Conservation (phyloP, 2,797 vertebrate species). For the Echeneis naucrates region DNA sequence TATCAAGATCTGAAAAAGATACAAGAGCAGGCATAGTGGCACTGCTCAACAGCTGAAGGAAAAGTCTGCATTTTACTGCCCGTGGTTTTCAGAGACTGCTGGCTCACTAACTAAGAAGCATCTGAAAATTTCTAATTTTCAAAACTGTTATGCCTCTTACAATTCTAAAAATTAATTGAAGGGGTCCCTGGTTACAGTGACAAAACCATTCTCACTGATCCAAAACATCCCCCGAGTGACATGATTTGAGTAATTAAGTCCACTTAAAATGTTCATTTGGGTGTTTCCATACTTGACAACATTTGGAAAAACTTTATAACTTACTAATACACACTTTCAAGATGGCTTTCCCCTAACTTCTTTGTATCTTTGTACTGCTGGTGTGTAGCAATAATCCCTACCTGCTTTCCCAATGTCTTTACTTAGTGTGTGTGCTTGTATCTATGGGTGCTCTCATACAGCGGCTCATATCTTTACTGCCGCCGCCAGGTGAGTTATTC, state of each 20-base stretch:
- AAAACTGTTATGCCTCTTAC: neutral
- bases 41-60: slow-evolving; percentile 14
- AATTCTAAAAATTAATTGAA: too few relatives aligned
- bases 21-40: neutral
- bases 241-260: neutral
- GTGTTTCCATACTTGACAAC: neutral
- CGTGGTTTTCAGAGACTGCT: neutral
- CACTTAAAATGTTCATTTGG: neutral
- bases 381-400: neutral
- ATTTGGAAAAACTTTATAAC: neutral
- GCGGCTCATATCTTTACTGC: too few relatives aligned
- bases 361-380: neutral
- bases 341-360: neutral
- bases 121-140: neutral
- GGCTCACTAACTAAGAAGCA: neutral
- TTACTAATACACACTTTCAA: neutral
- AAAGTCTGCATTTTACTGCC: slow-evolving; percentile 4
- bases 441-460: too few relatives aligned
- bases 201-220: too few relatives aligned
- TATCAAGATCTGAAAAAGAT: slow-evolving; percentile 29
- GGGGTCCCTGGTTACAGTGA: too few relatives aligned
- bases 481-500: too few relatives aligned
- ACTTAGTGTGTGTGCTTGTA: neutral
- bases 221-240: neutral
- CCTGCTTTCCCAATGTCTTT: neutral